These are phyloP conservation scores for Drosophila mimetica DNA, from an alignment of 2,888 invertebrate genomes.

Conservation along the genomic window DNA sequence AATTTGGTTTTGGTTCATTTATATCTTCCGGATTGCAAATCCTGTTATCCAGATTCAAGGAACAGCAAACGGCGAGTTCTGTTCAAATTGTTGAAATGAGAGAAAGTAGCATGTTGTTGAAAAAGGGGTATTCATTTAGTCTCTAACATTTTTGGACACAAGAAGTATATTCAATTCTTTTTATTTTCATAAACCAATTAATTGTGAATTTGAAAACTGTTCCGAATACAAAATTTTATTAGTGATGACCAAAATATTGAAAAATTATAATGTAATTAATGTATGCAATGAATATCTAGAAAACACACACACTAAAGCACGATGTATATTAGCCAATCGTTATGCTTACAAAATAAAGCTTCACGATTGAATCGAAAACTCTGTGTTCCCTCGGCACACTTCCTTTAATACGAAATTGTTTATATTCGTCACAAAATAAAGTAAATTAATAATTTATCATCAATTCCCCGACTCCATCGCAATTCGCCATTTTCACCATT, in stretches of 20 bases:
- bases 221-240: neutral
- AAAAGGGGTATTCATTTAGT: neutral
- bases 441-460: slow-evolving; percentile 18
- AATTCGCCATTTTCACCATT: slow-evolving; percentile 59
- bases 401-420: slow-evolving; percentile 3
- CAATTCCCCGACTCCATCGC: slow-evolving; percentile 37
- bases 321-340: neutral
- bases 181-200: neutral
- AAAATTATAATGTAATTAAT: neutral
- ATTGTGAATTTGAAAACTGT: neutral
- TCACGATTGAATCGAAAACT: neutral
- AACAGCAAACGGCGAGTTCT: slow-evolving; percentile 18
- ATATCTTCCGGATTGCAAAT: slow-evolving; percentile 72
- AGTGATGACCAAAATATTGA: neutral
- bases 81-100: neutral
- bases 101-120: neutral
- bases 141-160: neutral
- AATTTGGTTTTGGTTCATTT: slow-evolving; percentile 91
- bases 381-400: neutral
- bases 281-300: slow-evolving; percentile 2
- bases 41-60: slow-evolving; percentile 42
- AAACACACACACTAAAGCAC: slow-evolving; percentile 4
- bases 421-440: slow-evolving; percentile 7
- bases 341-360: slow-evolving; percentile 10
- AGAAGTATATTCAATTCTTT: neutral